Base-by-base conservation (phyloP, 2,888 invertebrate species). In the Noctua pronuba region DNA sequence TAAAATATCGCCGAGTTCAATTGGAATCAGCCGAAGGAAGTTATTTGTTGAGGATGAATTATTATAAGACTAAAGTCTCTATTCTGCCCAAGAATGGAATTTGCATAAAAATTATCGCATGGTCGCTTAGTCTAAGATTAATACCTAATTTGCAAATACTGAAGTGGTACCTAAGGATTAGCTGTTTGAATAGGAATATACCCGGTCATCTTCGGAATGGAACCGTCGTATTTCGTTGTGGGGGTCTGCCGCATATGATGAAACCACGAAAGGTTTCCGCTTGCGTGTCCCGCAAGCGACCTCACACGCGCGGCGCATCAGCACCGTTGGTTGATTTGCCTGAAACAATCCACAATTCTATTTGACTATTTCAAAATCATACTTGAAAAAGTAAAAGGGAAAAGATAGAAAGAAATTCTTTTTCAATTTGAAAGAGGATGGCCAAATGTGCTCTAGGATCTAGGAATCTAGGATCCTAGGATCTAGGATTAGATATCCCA, bases 221-320 rank as follows among this genome's bases (percentile, higher is more conserved):
- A 89, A 94, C 46, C 91, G 90, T 64, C 90, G 92, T 77, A 91
- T 90, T 84, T 93, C 92, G 82, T 92, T 90, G 55, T 92, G 85
- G 18, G 89, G 80, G 73, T 95, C 93, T 8, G 91, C 89, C 21
- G 88, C 74, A 80, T 89, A 93, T 7, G 93, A 89, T 1, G 95
- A 92, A 44, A 87, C 87, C 16, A 94, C 89, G 75, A 93, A 95
- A 3, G 95, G 95, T 75, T 93, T 93, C 38, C 90, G 90, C 16
- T 93, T 93, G n/a, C 94, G 92, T 16, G 83, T 74, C 31, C 95
- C 95, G 31, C 93, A 91, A 21, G 95, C 96, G 52, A 95, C 93
- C 84, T 96, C 95, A 83, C 96, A 96, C 16, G 95, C 96, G 4
- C 95, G 95, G 69, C 92, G 92, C 94, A 94, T 95, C 83, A 95